phyloP scores from a whole-genome alignment of 1,140 invertebrate genomes.

The Littorina saxatilis region DNA sequence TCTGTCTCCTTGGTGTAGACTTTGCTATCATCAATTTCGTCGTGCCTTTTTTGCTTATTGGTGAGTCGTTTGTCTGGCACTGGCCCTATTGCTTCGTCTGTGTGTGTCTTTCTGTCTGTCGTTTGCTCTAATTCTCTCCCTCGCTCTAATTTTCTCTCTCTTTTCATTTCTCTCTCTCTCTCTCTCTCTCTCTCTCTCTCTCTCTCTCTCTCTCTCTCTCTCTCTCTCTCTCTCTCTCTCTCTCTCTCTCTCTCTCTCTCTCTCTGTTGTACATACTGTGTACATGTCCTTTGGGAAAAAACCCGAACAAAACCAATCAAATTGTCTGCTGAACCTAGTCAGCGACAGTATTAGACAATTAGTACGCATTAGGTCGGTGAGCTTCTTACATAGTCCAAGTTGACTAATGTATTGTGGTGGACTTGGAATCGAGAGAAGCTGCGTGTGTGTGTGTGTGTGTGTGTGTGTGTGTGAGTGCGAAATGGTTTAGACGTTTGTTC shows the following conservation, averaged over 20 bases:
- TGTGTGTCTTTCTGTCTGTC: slow-evolving; percentile 6
- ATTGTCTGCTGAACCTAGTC: too few species aligned
- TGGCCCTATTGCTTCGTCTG: too few species aligned
- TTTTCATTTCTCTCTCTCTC: not conserved
- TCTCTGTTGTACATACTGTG: not conserved
- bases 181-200: slow-evolving; percentile 14
- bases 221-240: too few species aligned
- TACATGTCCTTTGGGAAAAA: not conserved
- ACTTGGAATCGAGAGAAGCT: not conserved
- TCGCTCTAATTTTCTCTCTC: not conserved
- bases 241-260: too few species aligned
- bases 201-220: too few species aligned
- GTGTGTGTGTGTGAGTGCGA: not conserved
- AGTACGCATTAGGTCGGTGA: too few species aligned
- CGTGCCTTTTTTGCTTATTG: slow-evolving; percentile 95
- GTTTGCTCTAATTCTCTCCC: not conserved
- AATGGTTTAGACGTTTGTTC: too few species aligned
- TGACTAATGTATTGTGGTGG: too few species aligned
- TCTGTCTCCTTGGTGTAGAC: slow-evolving; percentile 91
- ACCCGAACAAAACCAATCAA: not conserved
- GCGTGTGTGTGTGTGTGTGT: slow-evolving; percentile 10
- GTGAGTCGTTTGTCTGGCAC: slow-evolving; percentile 81
- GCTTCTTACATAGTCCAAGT: too few species aligned
- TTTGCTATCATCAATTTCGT: slow-evolving; percentile 97
- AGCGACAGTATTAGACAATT: too few species aligned